Percentiles rank a stretch among this genome's conserved stretches.
These are phyloP conservation scores for Crocuta crocuta DNA, from an alignment of 2,113 vertebrate species.

Conservation along the genomic window DNA sequence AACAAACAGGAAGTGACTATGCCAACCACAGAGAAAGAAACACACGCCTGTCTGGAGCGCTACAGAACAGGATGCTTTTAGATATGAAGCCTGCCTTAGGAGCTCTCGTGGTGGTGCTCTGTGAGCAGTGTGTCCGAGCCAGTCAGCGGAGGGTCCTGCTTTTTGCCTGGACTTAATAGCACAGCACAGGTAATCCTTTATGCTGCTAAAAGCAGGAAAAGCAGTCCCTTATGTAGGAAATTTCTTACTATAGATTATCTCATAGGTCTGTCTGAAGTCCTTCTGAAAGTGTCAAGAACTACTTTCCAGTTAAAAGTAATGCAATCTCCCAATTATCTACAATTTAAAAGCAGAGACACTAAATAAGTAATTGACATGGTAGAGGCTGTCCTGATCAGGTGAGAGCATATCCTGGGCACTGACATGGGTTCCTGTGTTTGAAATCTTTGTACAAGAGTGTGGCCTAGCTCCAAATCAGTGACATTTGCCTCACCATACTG, in stretches of 20 bases:
- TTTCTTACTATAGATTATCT: neutral
- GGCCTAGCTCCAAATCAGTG: neutral
- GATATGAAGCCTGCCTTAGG: neutral
- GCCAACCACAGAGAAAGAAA: constrained; percentile 74
- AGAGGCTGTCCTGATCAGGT: neutral
- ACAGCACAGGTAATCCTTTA: neutral
- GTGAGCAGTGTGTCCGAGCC: neutral
- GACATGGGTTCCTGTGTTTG: neutral
- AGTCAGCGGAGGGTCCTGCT: neutral
- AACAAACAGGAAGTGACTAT: constrained; percentile 78
- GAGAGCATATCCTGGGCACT: neutral
- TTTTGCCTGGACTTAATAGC: neutral
- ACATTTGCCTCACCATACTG: neutral
- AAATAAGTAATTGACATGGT: neutral
- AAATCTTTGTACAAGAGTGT: neutral
- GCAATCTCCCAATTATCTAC: neutral
- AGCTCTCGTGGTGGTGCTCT: neutral
- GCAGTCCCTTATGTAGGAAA: neutral
- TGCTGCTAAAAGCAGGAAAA: neutral
- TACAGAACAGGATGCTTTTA: neutral
- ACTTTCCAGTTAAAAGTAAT: constrained; percentile 18
- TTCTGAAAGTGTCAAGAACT: neutral
- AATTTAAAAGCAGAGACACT: neutral
- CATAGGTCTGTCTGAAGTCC: neutral
- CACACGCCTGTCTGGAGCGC: constrained; percentile 56